phyloP scores from a whole-genome alignment of 2,797 vertebrate genomes.

The Danio choprae region DNA sequence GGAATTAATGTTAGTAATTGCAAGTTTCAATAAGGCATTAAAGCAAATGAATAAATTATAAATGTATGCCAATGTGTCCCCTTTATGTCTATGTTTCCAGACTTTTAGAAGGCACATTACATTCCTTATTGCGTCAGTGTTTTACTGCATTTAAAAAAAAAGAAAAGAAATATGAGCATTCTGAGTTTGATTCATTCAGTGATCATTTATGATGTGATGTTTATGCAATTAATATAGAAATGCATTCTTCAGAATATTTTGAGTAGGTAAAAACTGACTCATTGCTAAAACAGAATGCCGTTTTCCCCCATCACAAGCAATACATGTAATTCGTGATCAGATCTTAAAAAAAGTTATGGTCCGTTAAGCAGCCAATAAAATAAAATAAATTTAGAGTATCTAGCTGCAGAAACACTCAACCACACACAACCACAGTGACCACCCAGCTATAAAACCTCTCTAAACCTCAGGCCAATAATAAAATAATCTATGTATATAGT shows the following conservation, averaged over 20 bases:
- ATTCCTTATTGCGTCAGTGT: background rate
- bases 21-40: background rate
- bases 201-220: background rate
- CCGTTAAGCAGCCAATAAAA: background rate
- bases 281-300: background rate
- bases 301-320: background rate
- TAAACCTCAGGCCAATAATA: background rate
- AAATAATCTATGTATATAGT: too few species aligned
- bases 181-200: background rate
- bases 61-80: background rate
- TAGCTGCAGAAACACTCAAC: background rate
- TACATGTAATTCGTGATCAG: background rate
- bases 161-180: background rate
- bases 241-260: too few species aligned
- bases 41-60: background rate
- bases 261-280: too few species aligned
- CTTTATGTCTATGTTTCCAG: background rate
- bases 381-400: background rate
- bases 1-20: background rate
- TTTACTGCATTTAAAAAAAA: background rate
- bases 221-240: too few species aligned
- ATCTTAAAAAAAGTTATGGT: background rate
- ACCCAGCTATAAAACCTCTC: background rate
- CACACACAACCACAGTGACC: background rate
- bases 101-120: background rate